Conservation (phyloP, 2,113 vertebrate genomes). For the Tragelaphus strepsiceros region DNA sequence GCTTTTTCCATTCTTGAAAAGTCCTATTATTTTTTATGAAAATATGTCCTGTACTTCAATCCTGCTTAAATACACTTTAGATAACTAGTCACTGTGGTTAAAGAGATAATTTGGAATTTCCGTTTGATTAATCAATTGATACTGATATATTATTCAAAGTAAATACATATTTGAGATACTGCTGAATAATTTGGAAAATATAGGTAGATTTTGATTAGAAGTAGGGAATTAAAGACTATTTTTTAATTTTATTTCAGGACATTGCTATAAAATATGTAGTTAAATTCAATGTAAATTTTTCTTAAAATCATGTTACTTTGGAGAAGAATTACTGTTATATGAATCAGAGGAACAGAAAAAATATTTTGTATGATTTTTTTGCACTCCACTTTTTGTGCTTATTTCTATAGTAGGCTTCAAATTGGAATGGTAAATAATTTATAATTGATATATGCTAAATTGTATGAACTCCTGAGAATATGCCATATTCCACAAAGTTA, state of each 20-base stretch:
- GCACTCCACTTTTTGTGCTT: neutral
- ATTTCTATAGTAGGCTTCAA: neutral
- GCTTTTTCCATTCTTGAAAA: neutral
- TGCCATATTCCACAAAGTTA: neutral
- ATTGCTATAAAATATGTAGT: neutral
- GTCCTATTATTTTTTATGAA: neutral
- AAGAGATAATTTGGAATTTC: neutral
- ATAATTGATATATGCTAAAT: neutral
- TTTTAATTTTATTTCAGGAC: neutral
- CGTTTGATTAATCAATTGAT: neutral
- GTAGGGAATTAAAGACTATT: neutral
- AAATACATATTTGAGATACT: neutral
- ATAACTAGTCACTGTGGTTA: neutral
- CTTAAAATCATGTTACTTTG: neutral
- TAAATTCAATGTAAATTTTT: neutral
- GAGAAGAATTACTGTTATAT: neutral
- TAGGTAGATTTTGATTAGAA: neutral
- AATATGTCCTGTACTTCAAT: neutral
- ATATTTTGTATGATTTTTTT: neutral
- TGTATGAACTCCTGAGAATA: neutral
- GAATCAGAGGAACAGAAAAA: neutral
- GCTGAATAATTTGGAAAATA: neutral
- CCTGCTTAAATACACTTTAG: neutral
- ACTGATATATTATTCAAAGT: neutral
- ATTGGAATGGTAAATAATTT: neutral